Base-by-base conservation (phyloP, 2,113 vertebrate species). In the Hepsetus odoe region DNA sequence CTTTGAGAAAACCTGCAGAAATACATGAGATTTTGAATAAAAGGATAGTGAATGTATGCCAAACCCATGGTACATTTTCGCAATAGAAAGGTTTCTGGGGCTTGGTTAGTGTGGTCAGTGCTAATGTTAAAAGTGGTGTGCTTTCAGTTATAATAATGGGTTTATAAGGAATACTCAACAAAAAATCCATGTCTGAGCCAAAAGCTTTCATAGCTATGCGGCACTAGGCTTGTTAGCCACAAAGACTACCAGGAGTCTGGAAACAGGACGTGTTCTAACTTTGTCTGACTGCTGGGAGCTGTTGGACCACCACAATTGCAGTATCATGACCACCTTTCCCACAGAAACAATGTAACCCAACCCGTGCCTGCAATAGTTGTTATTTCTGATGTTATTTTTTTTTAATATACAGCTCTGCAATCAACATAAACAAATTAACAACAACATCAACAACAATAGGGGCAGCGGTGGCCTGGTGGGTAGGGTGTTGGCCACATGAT, bases 121-220 rank as follows among this genome's bases (percentile, higher is more conserved):
- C 71, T 61, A 67, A 85, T 85, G 67, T 76, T 49, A n/a, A 78
- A 74, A 55, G 69, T 77, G 73, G 78, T 77, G 69, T 11, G 18
- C 86, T 87, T 68, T 88, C 83, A 76, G 73, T 79, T 72, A 71
- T 81, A 85, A 76, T 83, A 72, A 81, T 53, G 66, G 73, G 79
- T 87, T 83, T 72, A 65, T 74, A 64, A 49, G 74, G 72, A 51
- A 51, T 72, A 76, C 73, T 53, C 56, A 51, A 73, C 44, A 26
- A 66, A 62, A 72, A 75, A 33, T 69, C 28, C 30, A 3, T 22
- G n/a, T 44, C 24, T 59, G 55, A 71, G 72, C 81, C 71, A 79
- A 76, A 80, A 68, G 24, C 65, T 70, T 58, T 76, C 56, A 28
- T 72, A 76, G 62, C 46, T 65, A 66, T 78, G 64, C 74, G 66